Evolutionary conservation across 1,140 invertebrate genomes (phyloP).

Genomic region (Rhyacophila brunnea): DNA sequence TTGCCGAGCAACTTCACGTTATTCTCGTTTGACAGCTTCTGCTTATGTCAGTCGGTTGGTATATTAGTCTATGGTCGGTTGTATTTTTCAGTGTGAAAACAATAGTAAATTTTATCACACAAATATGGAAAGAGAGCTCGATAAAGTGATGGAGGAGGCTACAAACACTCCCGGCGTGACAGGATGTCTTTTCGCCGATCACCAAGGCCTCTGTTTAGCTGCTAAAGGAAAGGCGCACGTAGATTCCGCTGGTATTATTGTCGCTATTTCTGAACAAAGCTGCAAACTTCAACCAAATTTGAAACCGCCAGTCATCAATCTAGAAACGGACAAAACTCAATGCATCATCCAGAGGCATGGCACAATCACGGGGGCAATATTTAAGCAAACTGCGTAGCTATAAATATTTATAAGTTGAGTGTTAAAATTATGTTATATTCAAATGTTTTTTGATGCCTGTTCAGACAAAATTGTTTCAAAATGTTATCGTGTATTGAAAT

Average conservation of each 20-base stretch:
- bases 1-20: constrained; percentile 2
- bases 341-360: constrained; percentile 63
- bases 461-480: too few species aligned
- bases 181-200: constrained; percentile 61
- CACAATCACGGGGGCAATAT: constrained; percentile 65
- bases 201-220: constrained; percentile 62
- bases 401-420: too few species aligned
- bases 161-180: constrained; percentile 55
- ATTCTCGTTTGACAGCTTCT: constrained; percentile 17
- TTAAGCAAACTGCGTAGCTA: constrained; percentile 51
- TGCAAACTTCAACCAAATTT: constrained; percentile 61
- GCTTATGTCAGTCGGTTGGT: background rate
- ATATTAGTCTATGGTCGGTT: too few species aligned
- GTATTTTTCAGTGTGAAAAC: too few species aligned
- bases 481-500: too few species aligned
- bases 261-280: constrained; percentile 64
- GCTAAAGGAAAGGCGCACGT: constrained; percentile 59
- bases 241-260: constrained; percentile 60
- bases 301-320: constrained; percentile 57
- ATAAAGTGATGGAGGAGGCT: constrained; percentile 57
- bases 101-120: background rate
- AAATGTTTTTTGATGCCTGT: too few species aligned
- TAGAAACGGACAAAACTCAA: constrained; percentile 59
- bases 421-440: too few species aligned
- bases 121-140: constrained; percentile 54